These are phyloP conservation scores for Nannobrachium achirus DNA, from an alignment of 2,113 vertebrate species.

Conservation along the genomic window DNA sequence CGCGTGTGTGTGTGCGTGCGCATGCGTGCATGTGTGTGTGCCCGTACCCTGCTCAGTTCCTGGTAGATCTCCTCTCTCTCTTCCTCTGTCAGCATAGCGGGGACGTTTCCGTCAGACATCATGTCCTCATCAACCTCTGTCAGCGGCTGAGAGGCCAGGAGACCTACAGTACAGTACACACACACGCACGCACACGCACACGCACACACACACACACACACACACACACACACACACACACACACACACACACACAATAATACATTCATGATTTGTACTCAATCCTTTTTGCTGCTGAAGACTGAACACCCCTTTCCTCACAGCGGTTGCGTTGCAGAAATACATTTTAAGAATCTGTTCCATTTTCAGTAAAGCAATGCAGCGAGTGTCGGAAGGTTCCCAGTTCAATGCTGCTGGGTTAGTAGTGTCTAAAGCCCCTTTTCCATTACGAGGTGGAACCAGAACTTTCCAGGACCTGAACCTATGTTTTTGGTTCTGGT, in stretches of 20 bases:
- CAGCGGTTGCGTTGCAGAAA: no score
- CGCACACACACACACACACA: background rate
- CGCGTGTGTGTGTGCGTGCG: background rate
- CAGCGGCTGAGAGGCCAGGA: constrained; percentile 86
- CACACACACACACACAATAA: background rate
- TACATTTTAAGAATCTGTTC: no score
- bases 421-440: no score
- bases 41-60: constrained; percentile 88
- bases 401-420: no score
- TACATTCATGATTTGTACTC: no score
- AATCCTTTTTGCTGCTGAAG: no score
- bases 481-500: no score
- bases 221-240: background rate
- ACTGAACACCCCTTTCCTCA: no score
- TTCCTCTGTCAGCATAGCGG: constrained; percentile 86
- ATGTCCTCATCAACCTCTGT: constrained; percentile 87
- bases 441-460: no score
- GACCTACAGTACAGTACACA: constrained; percentile 80
- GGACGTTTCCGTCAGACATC: constrained; percentile 84
- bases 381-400: no score
- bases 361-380: no score
- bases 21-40: background rate
- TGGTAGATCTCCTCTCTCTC: constrained; percentile 90
- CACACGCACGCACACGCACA: background rate
- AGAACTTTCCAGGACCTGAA: no score